Conservation (phyloP, 1,140 invertebrate genomes). For the Drosophila teissieri region DNA sequence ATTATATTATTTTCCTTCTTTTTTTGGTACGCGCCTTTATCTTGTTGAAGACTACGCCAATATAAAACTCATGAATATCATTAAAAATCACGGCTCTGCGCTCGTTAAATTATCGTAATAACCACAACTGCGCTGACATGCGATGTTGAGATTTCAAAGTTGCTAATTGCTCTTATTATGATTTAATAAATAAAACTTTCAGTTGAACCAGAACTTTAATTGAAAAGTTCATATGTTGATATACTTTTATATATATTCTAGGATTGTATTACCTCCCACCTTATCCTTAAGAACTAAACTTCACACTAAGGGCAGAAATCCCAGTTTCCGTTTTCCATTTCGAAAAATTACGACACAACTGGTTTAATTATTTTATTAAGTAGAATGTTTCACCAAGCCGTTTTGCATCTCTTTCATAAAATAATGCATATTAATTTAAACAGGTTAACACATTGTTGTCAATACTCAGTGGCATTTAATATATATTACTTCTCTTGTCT, state of each 20-base stretch:
- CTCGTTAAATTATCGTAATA: constrained; percentile 51
- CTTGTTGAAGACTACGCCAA: constrained; percentile 48
- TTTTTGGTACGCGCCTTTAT: constrained; percentile 57
- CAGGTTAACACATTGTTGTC: neutral
- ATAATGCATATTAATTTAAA: neutral
- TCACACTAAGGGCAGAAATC: neutral
- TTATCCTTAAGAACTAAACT: too few relatives aligned
- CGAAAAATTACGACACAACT: neutral
- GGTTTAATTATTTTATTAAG: neutral
- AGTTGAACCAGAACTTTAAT: too few relatives aligned
- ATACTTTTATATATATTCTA: too few relatives aligned
- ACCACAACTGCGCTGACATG: constrained; percentile 48
- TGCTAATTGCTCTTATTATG: neutral
- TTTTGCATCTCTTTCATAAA: too few relatives aligned
- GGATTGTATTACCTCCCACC: too few relatives aligned
- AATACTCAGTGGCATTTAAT: neutral
- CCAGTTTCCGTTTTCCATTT: too few relatives aligned
- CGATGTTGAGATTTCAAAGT: constrained; percentile 26
- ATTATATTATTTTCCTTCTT: constrained; percentile 42
- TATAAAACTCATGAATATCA: constrained; percentile 79
- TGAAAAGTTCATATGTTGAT: too few relatives aligned
- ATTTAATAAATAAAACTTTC: too few relatives aligned
- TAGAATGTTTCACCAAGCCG: neutral
- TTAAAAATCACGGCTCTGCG: constrained; percentile 46
- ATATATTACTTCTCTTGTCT: neutral